Evolutionary conservation across 2,797 vertebrate species (phyloP), one percentile per base, ranked within the genome.

Genomic region (Mormyrus proboscirostris): DNA sequence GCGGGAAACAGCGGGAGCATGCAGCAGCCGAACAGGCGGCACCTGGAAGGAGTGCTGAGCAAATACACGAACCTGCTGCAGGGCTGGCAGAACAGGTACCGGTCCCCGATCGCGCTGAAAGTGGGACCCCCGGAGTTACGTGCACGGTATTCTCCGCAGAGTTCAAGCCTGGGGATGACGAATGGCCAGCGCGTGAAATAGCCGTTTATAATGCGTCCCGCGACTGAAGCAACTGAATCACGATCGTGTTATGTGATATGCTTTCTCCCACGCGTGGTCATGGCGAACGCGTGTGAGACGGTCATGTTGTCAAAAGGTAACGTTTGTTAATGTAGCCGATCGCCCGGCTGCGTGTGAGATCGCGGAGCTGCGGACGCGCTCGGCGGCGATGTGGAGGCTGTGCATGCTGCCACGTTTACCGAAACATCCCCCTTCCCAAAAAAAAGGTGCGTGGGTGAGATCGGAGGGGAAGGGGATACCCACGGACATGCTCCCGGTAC

Each of bases 51-150:
- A 86, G 92, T 96, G 90, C 95, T 98, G 91, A 97, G 95, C 95
- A 98, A 98, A 94, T 98, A 98, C 95, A 98, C 97, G 86, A 98
- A 98, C 95, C 95, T 98, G 89, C 93, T 98, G 53, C 97, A 98
- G 92, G 97, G 97, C 91, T 98, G 97, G 97, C 97, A 98, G 94
- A 97, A 95, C 96, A 97, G 97, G 97, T 98, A 95, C n/a, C 33
- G 55, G 47, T 22, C 83, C 47, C 49, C n/a, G n/a, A 14, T 29
- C 83, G 50, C 49, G 25, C 25, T 29, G n/a, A 29, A 85, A 85
- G 47, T 47, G 47, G 83, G 85, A 55, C 51, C 22, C 29, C 44
- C n/a, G n/a, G 44, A 51, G 82, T 50, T 83, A 41, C 44, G 41
- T 33, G n/a, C 79, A 49, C 44, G 47, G 38, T 44, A 83, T 44